Conservation (phyloP, 1,140 invertebrate genomes). For the Epicauta chinensis region DNA sequence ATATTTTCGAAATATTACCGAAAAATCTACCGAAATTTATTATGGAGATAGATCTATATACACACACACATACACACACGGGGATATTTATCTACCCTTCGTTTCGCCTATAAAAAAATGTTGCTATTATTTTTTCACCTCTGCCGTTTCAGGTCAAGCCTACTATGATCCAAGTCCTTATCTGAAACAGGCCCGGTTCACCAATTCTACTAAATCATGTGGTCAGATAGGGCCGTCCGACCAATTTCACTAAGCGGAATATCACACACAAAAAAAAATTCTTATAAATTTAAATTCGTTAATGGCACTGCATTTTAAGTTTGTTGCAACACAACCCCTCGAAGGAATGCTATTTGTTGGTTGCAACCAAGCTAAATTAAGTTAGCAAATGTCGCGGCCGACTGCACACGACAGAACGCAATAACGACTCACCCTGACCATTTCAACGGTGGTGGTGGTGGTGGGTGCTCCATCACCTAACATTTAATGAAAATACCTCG, state of each 20-base stretch:
- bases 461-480: conserved; percentile 36
- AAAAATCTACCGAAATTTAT: conserved; percentile 16
- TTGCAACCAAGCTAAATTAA: conserved; percentile 31
- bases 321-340: not conserved
- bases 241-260: too few relatives aligned
- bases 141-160: conserved; percentile 27
- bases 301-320: not conserved
- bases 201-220: conserved; percentile 25
- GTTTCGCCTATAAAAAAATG: conserved; percentile 21
- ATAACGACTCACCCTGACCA: conserved; percentile 31
- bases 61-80: too few relatives aligned
- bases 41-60: conserved; percentile 21
- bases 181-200: conserved; percentile 18
- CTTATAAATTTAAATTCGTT: not conserved
- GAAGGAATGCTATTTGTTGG: conserved; percentile 23
- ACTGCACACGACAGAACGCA: conserved; percentile 31
- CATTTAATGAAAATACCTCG: conserved; percentile 36
- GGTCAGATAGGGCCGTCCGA: conserved; percentile 17
- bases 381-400: conserved; percentile 34
- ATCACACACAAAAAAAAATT: not conserved
- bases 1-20: too few relatives aligned
- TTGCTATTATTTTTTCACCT: conserved; percentile 35
- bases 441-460: too few relatives aligned
- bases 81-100: conserved; percentile 29
- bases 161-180: conserved; percentile 24